phyloP scores from a whole-genome alignment of 1,140 invertebrate genomes.

The Ceratoteleas bidentatus region DNA sequence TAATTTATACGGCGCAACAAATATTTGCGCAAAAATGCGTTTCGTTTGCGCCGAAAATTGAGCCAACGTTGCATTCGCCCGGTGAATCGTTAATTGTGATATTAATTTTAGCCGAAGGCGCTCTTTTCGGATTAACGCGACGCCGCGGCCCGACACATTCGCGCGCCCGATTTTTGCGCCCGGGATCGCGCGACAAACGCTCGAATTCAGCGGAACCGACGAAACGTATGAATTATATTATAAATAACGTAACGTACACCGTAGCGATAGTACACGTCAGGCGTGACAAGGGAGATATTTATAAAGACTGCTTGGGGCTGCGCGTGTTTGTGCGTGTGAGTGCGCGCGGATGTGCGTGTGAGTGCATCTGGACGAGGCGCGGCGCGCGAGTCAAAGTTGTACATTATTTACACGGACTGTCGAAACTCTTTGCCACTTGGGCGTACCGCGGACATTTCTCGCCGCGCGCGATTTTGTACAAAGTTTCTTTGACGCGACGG shows the following conservation, averaged over 20 bases:
- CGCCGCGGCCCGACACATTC: no score
- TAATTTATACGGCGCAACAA: neutral
- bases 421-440: conserved; percentile 9
- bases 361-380: neutral
- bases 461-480: conserved; percentile 39
- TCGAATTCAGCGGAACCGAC: conserved; percentile 11
- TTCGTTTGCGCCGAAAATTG: conserved; percentile 3
- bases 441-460: conserved; percentile 4
- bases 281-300: conserved; percentile 75
- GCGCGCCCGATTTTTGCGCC: no score
- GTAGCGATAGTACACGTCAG: conserved; percentile 50
- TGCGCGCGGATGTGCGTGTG: conserved; percentile 28
- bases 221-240: conserved; percentile 55
- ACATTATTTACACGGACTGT: conserved; percentile 47
- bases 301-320: conserved; percentile 80
- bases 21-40: conserved; percentile 20
- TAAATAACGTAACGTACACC: conserved; percentile 64
- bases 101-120: conserved; percentile 18
- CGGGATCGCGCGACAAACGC: conserved; percentile 5
- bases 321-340: conserved; percentile 75
- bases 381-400: conserved; percentile 52
- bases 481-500: conserved; percentile 13
- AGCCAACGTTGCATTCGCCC: neutral
- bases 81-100: conserved; percentile 15
- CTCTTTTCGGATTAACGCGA: no score